Base-by-base conservation (phyloP, 2,888 invertebrate species). In the Sinodicranocentrus sp. region DNA sequence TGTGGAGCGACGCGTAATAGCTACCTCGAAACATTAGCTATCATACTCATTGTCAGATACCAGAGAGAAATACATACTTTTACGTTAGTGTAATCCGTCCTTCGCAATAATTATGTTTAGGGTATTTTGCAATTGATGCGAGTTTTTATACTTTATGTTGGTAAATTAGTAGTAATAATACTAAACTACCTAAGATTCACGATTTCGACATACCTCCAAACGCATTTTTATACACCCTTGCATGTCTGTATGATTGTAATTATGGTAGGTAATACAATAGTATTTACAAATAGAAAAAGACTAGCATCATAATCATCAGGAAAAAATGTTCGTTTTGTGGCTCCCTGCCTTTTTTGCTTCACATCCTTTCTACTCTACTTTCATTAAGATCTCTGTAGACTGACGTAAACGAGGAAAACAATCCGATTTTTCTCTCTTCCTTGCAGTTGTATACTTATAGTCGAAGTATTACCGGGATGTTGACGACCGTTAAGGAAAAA, bases 261-360 rank as follows among this genome's bases (percentile, higher is more conserved):
- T 1, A 15, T 44, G 8, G 48, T 68, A 17, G 17, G 44, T 17
- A 28, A 44, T 67, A 28, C 33, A 67, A 43, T 10, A 26, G 6
- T 48, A 28, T 48, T 67, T 68, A 68, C 48, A 72, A 19, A 54
- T 72, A 59, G 59, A 59, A 57, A 65, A 59, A 57, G 72, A 72
- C 72, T 72, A 72, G 72, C 26, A 71, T 71, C 70, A 72, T 72
- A 72, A 48, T 70, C 15, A 28, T 72, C 43, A 52, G 54, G 59
- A 70, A 70, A 65, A 65, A 61, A 26, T 17, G 19, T 26, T 48
- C 48, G 5, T 28, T 28, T 43, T 65, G 43, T 23, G 65, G 43
- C 13, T 65, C n/a, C n/a, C 65, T 65, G 17, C 10, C 63, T 63
- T 15, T 17, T 59, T 17, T 26, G 21, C 13, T 52, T 57, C 25